phyloP scores from a whole-genome alignment of 2,797 vertebrate genomes.

The Graptemys geographica region DNA sequence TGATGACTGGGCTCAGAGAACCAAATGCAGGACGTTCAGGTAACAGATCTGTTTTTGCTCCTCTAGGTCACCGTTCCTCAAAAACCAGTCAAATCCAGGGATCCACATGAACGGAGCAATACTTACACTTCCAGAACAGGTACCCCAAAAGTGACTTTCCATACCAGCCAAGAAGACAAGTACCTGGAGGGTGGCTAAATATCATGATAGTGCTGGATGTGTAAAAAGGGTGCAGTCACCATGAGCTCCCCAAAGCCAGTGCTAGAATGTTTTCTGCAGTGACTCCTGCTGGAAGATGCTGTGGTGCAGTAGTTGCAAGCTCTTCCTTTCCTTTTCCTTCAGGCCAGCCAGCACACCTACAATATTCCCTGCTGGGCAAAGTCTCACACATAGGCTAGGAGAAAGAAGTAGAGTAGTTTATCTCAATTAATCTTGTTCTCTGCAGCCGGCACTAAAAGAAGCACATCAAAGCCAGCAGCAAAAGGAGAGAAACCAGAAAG shows the following conservation, averaged over 20 bases:
- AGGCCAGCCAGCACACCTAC: not conserved
- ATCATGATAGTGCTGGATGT: not conserved
- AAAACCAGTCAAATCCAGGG: slow-evolving; percentile 74
- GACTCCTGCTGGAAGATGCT: not conserved
- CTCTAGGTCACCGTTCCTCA: slow-evolving; percentile 89
- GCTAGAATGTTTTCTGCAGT: not conserved
- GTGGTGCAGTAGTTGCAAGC: not conserved
- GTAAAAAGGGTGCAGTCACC: not conserved
- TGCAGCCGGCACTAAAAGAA: slow-evolving; percentile 71
- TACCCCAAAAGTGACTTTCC: slow-evolving; percentile 45
- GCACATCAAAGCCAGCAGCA: slow-evolving; percentile 68
- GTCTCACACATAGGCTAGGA: not conserved
- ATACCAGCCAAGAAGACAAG: not conserved
- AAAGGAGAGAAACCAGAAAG: slow-evolving; percentile 65
- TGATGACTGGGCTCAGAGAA: not conserved
- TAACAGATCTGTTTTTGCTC: slow-evolving; percentile 20
- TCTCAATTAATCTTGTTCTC: slow-evolving; percentile 33
- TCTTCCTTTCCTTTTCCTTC: slow-evolving; percentile 3
- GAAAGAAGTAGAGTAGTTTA: not conserved
- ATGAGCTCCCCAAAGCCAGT: rapidly evolving
- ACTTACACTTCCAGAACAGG: slow-evolving; percentile 71
- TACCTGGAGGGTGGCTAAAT: not conserved
- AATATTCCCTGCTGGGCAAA: not conserved
- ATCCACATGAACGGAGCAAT: slow-evolving; percentile 20
- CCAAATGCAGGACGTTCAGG: not conserved